Conservation (phyloP, 2,888 invertebrate genomes). For the Hydrotaea cyrtoneurina region DNA sequence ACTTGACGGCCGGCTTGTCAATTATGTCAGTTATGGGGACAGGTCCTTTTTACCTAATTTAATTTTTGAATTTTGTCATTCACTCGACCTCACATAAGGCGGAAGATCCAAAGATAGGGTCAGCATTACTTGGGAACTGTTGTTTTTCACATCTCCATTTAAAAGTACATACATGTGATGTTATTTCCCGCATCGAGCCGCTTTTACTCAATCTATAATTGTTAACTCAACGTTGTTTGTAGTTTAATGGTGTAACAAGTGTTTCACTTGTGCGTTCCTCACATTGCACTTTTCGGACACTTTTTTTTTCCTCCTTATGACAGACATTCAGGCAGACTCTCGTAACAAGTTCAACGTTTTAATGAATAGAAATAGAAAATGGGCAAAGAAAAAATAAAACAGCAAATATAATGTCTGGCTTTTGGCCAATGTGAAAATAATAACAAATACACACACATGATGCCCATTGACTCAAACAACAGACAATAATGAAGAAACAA, state of each 20-base stretch:
- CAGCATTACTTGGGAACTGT: too few species aligned
- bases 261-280: background rate
- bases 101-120: too few species aligned
- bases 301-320: constrained; percentile 36
- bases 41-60: too few species aligned
- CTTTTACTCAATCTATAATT: background rate
- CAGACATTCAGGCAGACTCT: constrained; percentile 21
- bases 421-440: constrained; percentile 58
- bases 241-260: background rate
- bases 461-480: constrained; percentile 24
- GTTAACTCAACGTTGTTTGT: background rate
- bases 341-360: constrained; percentile 66
- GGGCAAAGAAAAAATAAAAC: constrained; percentile 17
- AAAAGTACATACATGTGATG: background rate
- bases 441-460: constrained; percentile 1
- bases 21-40: too few species aligned
- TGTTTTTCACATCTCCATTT: background rate
- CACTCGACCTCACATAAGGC: too few species aligned
- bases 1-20: too few species aligned
- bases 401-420: constrained; percentile 56
- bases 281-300: background rate
- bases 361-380: constrained; percentile 46
- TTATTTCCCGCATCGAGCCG: background rate
- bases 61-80: too few species aligned
- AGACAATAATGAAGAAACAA: constrained; percentile 53